Conservation (phyloP, 2,888 invertebrate species). For the Andrena fulva region DNA sequence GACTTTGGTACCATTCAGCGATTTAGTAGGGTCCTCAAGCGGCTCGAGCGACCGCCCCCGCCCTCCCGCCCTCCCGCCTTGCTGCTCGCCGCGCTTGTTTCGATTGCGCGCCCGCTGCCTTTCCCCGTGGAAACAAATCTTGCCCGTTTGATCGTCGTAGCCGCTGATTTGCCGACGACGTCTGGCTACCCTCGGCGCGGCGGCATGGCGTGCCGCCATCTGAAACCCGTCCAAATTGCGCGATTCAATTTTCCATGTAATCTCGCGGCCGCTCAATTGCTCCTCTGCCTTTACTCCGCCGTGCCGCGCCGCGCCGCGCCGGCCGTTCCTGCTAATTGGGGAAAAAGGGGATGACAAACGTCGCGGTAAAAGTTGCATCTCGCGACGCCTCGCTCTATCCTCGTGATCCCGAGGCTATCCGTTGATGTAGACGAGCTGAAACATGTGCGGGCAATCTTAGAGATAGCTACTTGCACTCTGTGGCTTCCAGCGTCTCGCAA, state of each 20-base stretch:
- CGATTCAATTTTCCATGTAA: slow-evolving; percentile 37
- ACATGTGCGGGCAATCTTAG: too few relatives aligned
- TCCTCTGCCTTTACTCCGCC: not conserved
- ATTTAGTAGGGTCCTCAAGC: slow-evolving; percentile 73
- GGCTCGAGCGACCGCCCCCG: slow-evolving; percentile 14
- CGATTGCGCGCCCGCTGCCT: slow-evolving; percentile 48
- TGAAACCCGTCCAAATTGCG: slow-evolving; percentile 32
- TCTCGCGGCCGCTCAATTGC: not conserved
- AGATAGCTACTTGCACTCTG: too few relatives aligned
- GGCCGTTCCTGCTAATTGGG: slow-evolving; percentile 30
- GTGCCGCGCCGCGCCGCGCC: not conserved
- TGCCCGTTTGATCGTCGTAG: slow-evolving; percentile 35
- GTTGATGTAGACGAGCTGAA: too few relatives aligned
- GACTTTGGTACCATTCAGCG: slow-evolving; percentile 70
- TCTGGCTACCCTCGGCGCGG: not conserved
- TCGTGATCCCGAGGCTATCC: not conserved
- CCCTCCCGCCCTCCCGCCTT: too few relatives aligned
- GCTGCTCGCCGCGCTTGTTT: slow-evolving; percentile 43
- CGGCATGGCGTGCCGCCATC: slow-evolving; percentile 26
- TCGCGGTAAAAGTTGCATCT: not conserved
- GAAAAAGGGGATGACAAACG: slow-evolving; percentile 11
- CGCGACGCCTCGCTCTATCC: too few relatives aligned
- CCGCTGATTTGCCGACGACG: slow-evolving; percentile 11
- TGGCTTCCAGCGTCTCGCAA: too few relatives aligned
- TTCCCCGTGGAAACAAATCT: slow-evolving; percentile 50